Percentiles rank a stretch among this genome's conserved stretches.
Conservation (phyloP, 2,797 vertebrate species). For the Ficedula albicollis region DNA sequence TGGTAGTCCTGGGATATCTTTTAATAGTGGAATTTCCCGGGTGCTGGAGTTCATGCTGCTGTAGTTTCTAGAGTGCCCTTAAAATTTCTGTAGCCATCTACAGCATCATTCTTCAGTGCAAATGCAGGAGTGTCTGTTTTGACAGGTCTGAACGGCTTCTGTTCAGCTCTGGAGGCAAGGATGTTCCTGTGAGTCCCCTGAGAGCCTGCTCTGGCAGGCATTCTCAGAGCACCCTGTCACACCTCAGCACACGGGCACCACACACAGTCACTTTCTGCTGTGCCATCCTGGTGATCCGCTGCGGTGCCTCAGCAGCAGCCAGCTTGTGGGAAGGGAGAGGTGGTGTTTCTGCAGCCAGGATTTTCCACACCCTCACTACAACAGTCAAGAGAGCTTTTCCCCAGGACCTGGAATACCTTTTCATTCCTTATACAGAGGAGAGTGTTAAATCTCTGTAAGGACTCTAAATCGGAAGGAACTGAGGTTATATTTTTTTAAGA, state of each 20-base stretch:
- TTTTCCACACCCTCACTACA: neutral
- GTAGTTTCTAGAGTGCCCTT: neutral
- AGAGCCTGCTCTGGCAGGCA: neutral
- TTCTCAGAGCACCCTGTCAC: neutral
- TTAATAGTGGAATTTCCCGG: neutral
- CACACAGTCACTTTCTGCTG: neutral
- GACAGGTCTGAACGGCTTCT: neutral
- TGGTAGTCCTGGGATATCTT: neutral
- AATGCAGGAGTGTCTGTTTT: neutral
- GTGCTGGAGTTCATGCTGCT: neutral
- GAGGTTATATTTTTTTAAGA: neutral
- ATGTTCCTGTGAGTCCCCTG: neutral
- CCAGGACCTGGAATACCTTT: neutral
- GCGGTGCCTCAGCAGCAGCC: neutral
- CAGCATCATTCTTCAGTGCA: neutral
- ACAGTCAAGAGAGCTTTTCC: neutral
- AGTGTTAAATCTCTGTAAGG: neutral
- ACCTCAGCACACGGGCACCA: neutral
- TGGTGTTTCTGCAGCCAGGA: neutral
- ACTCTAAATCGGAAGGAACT: neutral
- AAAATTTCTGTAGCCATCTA: neutral
- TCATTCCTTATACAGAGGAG: neutral
- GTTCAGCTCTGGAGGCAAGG: neutral
- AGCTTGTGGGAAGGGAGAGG: neutral
- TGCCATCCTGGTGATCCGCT: neutral